Evolutionary conservation across 2,888 invertebrate genomes (phyloP).

Genomic region (Peribatodes rhomboidaria): DNA sequence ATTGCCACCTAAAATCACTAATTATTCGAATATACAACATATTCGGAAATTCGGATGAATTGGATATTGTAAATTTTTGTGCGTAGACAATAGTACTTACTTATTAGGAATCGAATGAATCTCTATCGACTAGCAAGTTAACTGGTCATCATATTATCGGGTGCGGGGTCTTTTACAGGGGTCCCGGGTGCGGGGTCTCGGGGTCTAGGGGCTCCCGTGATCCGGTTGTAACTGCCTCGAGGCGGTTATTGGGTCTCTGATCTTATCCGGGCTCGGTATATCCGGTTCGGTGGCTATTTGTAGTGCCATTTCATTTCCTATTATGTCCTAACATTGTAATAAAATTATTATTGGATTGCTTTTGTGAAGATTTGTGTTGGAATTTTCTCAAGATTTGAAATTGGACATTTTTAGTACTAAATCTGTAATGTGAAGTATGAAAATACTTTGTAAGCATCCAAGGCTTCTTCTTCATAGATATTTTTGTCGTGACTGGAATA

Average conservation of each 20-base stretch:
- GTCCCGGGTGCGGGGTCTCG: too few relatives aligned
- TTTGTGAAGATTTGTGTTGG: not conserved
- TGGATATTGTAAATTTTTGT: too few relatives aligned
- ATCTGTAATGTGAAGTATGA: not conserved
- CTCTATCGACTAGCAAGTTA: constrained; percentile 1
- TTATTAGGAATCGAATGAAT: not conserved
- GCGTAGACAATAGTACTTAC: not conserved
- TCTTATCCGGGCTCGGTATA: constrained; percentile 23
- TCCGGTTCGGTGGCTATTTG: constrained; percentile 17
- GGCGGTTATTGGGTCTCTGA: constrained; percentile 20
- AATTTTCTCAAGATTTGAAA: not conserved
- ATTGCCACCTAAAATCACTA: too few relatives aligned
- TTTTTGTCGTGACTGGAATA: too few relatives aligned
- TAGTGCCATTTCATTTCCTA: constrained; percentile 19
- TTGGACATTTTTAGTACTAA: not conserved
- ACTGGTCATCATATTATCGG: constrained; percentile 8
- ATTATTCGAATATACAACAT: too few relatives aligned
- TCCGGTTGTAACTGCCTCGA: constrained; percentile 18
- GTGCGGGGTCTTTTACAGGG: too few relatives aligned
- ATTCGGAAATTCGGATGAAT: too few relatives aligned
- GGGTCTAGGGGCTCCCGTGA: too few relatives aligned
- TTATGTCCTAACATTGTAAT: constrained; percentile 1
- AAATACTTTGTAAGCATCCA: not conserved
- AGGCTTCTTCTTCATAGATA: too few relatives aligned
- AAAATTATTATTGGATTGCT: constrained; percentile 1